These are phyloP conservation scores for Bombyx mori DNA, from an alignment of 1,140 invertebrate genomes.

Conservation along the genomic window DNA sequence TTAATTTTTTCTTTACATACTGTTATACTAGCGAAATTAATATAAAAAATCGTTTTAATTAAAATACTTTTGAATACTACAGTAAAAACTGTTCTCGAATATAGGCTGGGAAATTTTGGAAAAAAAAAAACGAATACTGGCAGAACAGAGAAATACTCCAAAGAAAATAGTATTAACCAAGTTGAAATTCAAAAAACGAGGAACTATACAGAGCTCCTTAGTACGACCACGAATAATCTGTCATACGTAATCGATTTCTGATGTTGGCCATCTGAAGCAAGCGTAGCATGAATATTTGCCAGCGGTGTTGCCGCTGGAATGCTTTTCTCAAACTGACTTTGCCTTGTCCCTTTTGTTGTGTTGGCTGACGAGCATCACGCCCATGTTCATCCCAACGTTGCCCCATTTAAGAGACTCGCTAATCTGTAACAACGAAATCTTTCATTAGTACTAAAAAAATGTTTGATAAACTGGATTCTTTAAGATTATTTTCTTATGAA, in stretches of 20 bases:
- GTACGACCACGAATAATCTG: slow-evolving; percentile 6
- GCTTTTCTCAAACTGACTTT: slow-evolving; percentile 61
- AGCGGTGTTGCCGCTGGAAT: slow-evolving; percentile 43
- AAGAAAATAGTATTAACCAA: background rate
- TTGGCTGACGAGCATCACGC: slow-evolving; percentile 74
- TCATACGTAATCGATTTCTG: slow-evolving; percentile 52
- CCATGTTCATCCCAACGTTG: slow-evolving; percentile 77
- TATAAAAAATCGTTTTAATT: background rate
- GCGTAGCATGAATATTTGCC: slow-evolving; percentile 35
- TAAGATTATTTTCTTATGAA: background rate
- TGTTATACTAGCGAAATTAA: background rate
- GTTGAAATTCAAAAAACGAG: slow-evolving; percentile 17
- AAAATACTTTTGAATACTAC: background rate
- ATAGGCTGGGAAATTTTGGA: background rate
- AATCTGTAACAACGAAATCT: slow-evolving; percentile 72
- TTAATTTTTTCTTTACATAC: background rate
- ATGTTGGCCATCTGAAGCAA: slow-evolving; percentile 47
- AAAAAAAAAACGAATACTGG: slow-evolving; percentile 22
- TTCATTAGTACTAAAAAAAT: slow-evolving; percentile 5
- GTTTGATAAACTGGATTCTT: background rate
- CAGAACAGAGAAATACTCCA: slow-evolving; percentile 15
- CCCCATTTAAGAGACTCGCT: slow-evolving; percentile 79
- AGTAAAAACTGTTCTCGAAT: background rate
- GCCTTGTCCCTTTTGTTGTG: slow-evolving; percentile 57
- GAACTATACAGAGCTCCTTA: slow-evolving; percentile 9